Percentiles rank a stretch among this genome's conserved stretches.
phyloP scores from a whole-genome alignment of 1,140 invertebrate genomes.

The Drosophila sp. region DNA sequence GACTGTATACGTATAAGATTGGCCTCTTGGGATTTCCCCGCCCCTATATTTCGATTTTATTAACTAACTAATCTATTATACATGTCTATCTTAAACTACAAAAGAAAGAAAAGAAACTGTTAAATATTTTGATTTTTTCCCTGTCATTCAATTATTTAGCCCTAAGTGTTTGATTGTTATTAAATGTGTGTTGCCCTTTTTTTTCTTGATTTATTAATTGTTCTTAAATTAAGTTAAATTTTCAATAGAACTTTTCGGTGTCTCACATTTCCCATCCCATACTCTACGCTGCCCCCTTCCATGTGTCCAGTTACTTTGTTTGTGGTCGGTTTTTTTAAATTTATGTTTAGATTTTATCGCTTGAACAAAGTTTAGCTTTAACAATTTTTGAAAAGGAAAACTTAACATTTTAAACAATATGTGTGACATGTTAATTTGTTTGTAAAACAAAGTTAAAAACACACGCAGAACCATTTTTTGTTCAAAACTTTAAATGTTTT shows the following conservation, averaged over 20 bases:
- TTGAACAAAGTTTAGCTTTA: conserved; percentile 57
- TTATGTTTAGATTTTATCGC: conserved; percentile 33
- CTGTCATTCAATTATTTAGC: conserved; percentile 40
- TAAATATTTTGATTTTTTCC: conserved; percentile 41
- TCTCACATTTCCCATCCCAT: no score
- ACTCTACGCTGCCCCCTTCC: neutral
- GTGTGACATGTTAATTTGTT: conserved; percentile 58
- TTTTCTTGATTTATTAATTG: conserved; percentile 23
- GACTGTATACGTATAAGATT: conserved; percentile 4
- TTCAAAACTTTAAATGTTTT: conserved; percentile 32
- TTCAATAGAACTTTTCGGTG: conserved; percentile 14
- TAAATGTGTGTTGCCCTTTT: conserved; percentile 65
- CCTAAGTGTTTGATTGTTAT: conserved; percentile 78
- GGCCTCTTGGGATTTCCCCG: conserved; percentile 6
- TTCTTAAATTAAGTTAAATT: conserved; percentile 39
- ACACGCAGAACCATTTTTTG: conserved; percentile 26
- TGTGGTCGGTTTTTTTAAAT: conserved; percentile 16
- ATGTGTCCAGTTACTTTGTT: conserved; percentile 30
- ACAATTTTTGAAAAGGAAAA: conserved; percentile 28
- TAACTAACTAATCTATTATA: conserved; percentile 34
- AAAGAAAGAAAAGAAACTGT: neutral
- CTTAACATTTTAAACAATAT: conserved; percentile 2
- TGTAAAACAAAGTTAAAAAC: conserved; percentile 71
- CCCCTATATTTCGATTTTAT: conserved; percentile 52
- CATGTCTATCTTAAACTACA: conserved; percentile 17